Percentiles rank a stretch among this genome's conserved stretches.
Conservation (phyloP, 2,797 vertebrate species). For the Crenichthys baileyi region DNA sequence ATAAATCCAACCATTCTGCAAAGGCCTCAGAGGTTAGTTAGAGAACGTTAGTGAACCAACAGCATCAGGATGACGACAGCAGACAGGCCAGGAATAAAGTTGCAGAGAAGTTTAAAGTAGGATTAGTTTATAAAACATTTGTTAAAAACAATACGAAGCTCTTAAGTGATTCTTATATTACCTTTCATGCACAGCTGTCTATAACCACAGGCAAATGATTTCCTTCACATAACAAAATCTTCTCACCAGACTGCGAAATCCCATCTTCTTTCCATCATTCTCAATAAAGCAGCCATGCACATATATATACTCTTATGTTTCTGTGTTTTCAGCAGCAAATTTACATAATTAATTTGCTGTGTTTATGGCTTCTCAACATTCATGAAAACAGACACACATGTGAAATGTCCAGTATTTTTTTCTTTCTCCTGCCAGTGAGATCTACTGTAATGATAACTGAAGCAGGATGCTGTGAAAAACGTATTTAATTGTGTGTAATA, state of each 20-base stretch:
- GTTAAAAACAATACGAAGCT: background rate
- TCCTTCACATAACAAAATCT: slow-evolving; percentile 9
- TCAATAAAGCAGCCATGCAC: background rate
- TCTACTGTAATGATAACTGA: background rate
- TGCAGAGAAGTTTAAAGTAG: background rate
- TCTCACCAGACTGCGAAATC: slow-evolving; percentile 5
- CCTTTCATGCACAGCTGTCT: slow-evolving; percentile 12
- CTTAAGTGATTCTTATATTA: slow-evolving; percentile 4
- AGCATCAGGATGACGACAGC: too few relatives aligned
- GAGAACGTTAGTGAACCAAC: background rate
- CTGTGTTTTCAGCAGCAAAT: background rate
- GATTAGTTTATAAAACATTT: background rate
- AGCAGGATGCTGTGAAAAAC: slow-evolving; percentile 1
- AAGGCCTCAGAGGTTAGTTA: background rate
- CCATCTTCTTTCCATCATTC: background rate
- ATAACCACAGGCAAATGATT: slow-evolving; percentile 10
- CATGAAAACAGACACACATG: background rate
- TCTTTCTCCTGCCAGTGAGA: background rate
- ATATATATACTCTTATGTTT: background rate
- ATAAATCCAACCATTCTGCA: background rate
- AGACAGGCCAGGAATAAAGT: background rate
- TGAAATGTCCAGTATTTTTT: background rate
- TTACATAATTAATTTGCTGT: background rate
- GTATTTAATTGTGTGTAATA: background rate
- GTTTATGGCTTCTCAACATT: background rate